These are phyloP conservation scores for Tyrophagus putrescentiae DNA, from an alignment of 1,140 invertebrate species.

Conservation along the genomic window DNA sequence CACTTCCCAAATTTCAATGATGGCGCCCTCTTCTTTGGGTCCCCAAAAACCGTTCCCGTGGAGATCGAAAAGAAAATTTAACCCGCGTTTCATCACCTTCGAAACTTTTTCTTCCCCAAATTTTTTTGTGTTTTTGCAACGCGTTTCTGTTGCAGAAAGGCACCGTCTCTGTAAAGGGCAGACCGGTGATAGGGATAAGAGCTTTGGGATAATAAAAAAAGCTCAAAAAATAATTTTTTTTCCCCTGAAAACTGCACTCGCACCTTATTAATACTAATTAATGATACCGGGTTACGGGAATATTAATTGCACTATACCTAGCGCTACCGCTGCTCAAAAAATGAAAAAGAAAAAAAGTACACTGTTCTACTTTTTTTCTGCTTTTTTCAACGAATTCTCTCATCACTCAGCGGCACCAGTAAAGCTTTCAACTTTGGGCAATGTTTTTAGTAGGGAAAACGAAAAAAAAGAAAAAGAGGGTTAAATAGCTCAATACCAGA, in stretches of 20 bases:
- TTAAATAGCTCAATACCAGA: no score
- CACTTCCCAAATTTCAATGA: conserved; percentile 56
- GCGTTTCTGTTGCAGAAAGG: conserved; percentile 44
- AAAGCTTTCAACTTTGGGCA: no score
- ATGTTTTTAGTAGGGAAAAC: no score
- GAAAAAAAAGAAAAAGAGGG: no score
- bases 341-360: no score
- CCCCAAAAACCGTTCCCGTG: conserved; percentile 86
- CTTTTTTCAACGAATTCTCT: no score
- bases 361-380: no score
- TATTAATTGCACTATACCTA: neutral
- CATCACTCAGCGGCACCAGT: no score
- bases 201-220: neutral
- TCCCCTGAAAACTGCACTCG: neutral
- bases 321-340: no score
- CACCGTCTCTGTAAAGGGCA: conserved; percentile 12
- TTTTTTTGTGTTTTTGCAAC: conserved; percentile 84
- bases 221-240: neutral
- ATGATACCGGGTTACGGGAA: neutral
- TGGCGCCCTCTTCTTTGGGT: conserved; percentile 86
- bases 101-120: conserved; percentile 83
- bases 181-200: conserved; percentile 6
- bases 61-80: conserved; percentile 77
- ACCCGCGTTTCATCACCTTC: conserved; percentile 72
- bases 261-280: no score